phyloP scores from a whole-genome alignment of 2,888 invertebrate genomes.

The Ophioninae sp. region DNA sequence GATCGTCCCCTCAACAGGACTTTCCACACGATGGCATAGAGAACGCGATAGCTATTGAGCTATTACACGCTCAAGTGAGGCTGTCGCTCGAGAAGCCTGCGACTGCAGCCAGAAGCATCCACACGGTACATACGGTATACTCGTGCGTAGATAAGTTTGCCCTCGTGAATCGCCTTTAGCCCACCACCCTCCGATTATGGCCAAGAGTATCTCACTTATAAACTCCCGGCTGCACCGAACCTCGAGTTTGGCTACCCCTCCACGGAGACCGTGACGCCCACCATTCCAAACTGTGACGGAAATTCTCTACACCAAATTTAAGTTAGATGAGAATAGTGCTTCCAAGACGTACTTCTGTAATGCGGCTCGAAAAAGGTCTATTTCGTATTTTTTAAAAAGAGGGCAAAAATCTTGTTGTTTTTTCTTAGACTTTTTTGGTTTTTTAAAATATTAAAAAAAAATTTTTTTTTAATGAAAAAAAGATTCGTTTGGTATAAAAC shows the following conservation, averaged over 20 bases:
- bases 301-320: constrained; percentile 55
- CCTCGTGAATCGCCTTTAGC: constrained; percentile 57
- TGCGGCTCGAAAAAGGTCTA: constrained; percentile 14
- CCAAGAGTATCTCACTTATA: constrained; percentile 46
- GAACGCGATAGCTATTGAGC: constrained; percentile 75
- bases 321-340: constrained; percentile 46
- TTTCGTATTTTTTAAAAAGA: neutral
- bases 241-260: constrained; percentile 48
- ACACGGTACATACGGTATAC: constrained; percentile 56
- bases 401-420: too few species aligned
- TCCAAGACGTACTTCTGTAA: constrained; percentile 45
- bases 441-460: neutral
- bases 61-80: constrained; percentile 79
- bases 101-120: constrained; percentile 71
- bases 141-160: constrained; percentile 47
- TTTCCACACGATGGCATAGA: constrained; percentile 54
- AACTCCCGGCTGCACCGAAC: constrained; percentile 39
- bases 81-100: constrained; percentile 62
- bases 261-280: constrained; percentile 58
- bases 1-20: constrained; percentile 43
- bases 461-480: too few species aligned
- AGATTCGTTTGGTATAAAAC: too few species aligned
- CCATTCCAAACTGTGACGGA: constrained; percentile 57
- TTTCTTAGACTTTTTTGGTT: neutral
- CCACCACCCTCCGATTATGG: constrained; percentile 39